Base-by-base conservation (phyloP, 2,797 vertebrate species). In the Glossophaga mutica region DNA sequence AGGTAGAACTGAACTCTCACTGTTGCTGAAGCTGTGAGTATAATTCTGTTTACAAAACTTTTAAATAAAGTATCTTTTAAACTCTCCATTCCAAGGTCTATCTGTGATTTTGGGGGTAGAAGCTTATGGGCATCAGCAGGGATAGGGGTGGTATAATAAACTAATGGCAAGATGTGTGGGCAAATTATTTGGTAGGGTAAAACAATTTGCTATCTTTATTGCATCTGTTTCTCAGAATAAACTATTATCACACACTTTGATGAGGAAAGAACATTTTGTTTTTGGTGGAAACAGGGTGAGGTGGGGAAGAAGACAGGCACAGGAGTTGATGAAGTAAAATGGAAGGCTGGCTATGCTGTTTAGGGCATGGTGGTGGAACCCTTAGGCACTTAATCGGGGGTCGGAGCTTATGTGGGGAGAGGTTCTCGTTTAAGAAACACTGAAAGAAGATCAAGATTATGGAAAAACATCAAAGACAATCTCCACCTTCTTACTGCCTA, bases 11-110 rank as follows among this genome's bases (percentile, higher is more conserved):
- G 37, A 96, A 29, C 5, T 42, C 55, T 95, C 87, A 48, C 44
- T 57, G 2, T 77, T 91, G 34, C 59, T 81, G 62, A 88, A 87
- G 65, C 67, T 95, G 12, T 94, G 55, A 92, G 76, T 6, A 24
- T 93, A 96, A 94, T 89, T 96, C 37, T 93, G 52, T 94, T 92
- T 87, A 91, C 44, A 91, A 96, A 91, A 70, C n/a, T 42, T 91
- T 91, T 62, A 78, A 94, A 82, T 93, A 95, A 97, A 97, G 88
- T 91, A 87, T 73, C 11, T 26, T 93, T 85, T 90, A 50, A 84
- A 62, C 21, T 94, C 21, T 88, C 12, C 55, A 84, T 95, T 94
- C 26, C 42, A 88, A 37, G 22, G 42, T 74, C 81, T 83, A 55
- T 94, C 29, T 93, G 57, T 90, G 39, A 3, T 87, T 94, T 95